Conservation (phyloP, 2,797 vertebrate genomes). For the Spea hammondii region DNA sequence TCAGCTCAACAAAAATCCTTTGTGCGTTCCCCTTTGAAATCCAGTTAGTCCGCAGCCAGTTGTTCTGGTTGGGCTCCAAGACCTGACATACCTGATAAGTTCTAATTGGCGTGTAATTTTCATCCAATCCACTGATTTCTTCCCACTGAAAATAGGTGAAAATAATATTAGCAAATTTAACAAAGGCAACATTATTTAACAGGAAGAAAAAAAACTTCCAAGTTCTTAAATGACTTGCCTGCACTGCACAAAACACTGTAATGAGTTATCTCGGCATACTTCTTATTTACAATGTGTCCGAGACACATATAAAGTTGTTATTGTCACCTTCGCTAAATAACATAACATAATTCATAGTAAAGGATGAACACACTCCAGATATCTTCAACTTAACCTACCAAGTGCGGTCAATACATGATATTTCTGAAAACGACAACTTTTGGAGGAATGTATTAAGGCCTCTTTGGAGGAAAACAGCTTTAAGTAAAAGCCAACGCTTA, state of each 20-base stretch:
- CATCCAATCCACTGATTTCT: slow-evolving; percentile 98
- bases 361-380: no score
- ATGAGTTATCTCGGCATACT: no score
- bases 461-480: no score
- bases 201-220: background rate
- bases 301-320: no score
- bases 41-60: slow-evolving; percentile 99
- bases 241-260: background rate
- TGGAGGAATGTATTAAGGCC: no score
- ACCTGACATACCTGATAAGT: slow-evolving; percentile 99
- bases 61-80: slow-evolving; percentile 99
- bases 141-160: slow-evolving; percentile 86
- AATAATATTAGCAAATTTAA: slow-evolving; percentile 41
- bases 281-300: no score
- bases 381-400: no score
- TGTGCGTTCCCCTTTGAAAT: slow-evolving; percentile 96
- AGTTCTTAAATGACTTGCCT: background rate
- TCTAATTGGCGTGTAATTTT: slow-evolving; percentile 97
- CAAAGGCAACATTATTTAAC: slow-evolving; percentile 27
- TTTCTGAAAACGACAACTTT: no score
- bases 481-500: no score
- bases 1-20: slow-evolving; percentile 99
- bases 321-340: no score
- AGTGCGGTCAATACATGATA: no score
- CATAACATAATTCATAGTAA: no score